Conservation (phyloP, 2,113 vertebrate genomes). For the Cyanistes caeruleus region DNA sequence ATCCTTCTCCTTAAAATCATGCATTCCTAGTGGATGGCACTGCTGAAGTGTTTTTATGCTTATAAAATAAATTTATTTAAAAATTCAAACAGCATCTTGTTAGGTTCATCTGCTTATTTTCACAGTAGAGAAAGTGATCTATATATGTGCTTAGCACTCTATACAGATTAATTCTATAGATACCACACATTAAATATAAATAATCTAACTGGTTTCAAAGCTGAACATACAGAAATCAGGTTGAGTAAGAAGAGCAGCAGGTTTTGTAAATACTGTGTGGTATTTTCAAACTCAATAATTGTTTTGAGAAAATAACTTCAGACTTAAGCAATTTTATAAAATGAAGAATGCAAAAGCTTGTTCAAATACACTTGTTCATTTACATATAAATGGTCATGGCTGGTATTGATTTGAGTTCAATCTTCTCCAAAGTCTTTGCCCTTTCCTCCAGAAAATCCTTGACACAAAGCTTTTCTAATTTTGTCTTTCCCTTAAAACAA, state of each 20-base stretch:
- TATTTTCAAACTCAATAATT: not conserved
- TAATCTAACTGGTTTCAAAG: not conserved
- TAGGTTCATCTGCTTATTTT: not conserved
- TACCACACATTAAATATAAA: not conserved
- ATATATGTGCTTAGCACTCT: fast-evolving
- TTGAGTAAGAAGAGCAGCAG: not conserved
- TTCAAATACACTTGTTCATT: not conserved
- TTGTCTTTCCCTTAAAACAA: not conserved
- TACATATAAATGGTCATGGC: not conserved
- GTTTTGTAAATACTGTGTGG: not conserved
- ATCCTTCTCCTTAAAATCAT: not conserved
- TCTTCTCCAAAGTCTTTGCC: not conserved
- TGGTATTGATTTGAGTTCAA: not conserved
- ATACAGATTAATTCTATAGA: not conserved
- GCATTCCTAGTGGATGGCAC: not conserved
- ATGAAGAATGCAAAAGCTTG: not conserved
- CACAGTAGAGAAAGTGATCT: not conserved
- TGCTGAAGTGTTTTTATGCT: not conserved
- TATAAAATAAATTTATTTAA: not conserved
- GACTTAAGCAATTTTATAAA: not conserved
- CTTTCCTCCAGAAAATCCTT: not conserved
- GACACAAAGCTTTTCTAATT: not conserved
- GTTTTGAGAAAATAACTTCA: not conserved
- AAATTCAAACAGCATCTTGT: not conserved
- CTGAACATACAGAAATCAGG: not conserved